Evolutionary conservation across 2,888 invertebrate genomes (phyloP).

Genomic region (Cosmia pyralina): DNA sequence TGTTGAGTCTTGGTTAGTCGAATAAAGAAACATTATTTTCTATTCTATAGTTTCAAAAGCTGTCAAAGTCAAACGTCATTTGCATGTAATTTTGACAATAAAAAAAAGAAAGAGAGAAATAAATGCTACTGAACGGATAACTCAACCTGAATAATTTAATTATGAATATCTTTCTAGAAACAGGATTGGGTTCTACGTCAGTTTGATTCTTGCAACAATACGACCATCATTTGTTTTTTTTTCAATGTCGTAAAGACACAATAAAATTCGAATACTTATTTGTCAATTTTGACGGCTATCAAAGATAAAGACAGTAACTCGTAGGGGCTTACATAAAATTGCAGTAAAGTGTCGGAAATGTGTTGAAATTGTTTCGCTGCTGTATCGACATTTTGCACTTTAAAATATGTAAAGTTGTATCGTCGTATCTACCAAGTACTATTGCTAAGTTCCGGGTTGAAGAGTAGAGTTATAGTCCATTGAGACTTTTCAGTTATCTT

Average conservation of each 20-base stretch:
- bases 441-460: neutral
- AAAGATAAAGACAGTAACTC: neutral
- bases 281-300: neutral
- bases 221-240: neutral
- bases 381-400: slow-evolving; percentile 13
- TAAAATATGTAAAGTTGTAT: slow-evolving; percentile 9
- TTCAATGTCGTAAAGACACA: neutral
- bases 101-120: neutral
- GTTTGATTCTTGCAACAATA: no score
- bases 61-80: slow-evolving; percentile 20
- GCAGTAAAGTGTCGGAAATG: slow-evolving; percentile 19
- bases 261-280: neutral
- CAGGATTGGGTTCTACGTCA: neutral
- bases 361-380: slow-evolving; percentile 13
- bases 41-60: neutral
- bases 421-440: neutral
- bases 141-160: neutral
- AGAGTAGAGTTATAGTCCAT: neutral
- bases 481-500: neutral
- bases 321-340: neutral
- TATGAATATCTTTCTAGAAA: neutral
- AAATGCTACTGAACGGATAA: neutral
- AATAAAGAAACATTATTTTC: no score
- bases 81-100: slow-evolving; percentile 1
- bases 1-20: no score